Conservation (phyloP, 2,797 vertebrate species). For the Lemur catta region DNA sequence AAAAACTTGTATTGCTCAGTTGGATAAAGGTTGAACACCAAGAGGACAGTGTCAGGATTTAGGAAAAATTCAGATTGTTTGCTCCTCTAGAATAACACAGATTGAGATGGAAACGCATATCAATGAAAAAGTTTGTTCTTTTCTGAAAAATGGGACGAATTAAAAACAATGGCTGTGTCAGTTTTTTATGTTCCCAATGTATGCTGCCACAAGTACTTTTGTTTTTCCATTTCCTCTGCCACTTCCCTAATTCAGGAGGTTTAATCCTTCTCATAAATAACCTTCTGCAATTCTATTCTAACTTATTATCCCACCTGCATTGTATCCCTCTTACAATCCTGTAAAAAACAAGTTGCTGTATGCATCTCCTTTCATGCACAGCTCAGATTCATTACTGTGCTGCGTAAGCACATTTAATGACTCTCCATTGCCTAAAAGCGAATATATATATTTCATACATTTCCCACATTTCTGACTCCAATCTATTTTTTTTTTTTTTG, state of each 20-base stretch:
- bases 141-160: background rate
- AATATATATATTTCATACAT: background rate
- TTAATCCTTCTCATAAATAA: background rate
- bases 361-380: background rate
- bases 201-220: background rate
- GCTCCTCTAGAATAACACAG: background rate
- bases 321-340: background rate
- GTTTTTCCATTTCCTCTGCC: background rate
- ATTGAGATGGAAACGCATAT: background rate
- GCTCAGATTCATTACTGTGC: background rate
- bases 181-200: background rate
- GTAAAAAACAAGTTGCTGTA: background rate
- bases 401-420: background rate
- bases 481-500: background rate
- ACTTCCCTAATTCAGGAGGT: background rate
- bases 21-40: background rate
- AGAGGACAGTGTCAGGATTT: background rate
- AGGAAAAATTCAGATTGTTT: background rate
- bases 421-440: background rate
- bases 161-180: background rate
- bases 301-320: background rate
- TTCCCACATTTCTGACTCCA: background rate
- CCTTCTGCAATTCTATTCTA: background rate
- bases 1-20: background rate
- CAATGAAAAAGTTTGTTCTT: background rate